phyloP scores from a whole-genome alignment of 2,888 invertebrate genomes.

The Dione vanillae region DNA sequence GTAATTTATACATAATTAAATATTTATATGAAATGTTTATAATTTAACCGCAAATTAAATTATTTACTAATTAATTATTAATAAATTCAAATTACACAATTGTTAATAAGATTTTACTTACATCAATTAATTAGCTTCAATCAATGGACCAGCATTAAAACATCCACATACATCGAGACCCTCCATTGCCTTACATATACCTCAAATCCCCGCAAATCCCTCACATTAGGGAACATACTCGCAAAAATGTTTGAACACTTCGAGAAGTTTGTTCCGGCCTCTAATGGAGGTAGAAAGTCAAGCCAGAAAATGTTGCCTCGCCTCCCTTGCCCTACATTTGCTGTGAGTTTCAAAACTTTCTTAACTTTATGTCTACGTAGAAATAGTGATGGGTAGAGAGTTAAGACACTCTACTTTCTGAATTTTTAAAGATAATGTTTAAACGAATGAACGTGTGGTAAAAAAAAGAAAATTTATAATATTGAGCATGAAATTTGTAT shows the following conservation, averaged over 20 bases:
- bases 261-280: constrained; percentile 53
- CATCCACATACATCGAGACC: background rate
- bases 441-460: no score
- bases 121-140: background rate
- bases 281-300: constrained; percentile 49
- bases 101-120: background rate
- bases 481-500: background rate
- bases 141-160: constrained; percentile 8
- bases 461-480: no score
- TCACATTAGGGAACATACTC: constrained; percentile 34
- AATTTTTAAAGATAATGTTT: no score
- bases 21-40: no score
- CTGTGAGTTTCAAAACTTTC: constrained; percentile 29
- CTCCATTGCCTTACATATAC: constrained; percentile 15
- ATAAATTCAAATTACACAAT: no score
- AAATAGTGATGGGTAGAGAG: background rate
- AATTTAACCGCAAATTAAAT: no score
- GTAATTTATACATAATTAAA: no score
- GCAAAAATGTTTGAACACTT: constrained; percentile 53
- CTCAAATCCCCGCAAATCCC: constrained; percentile 31
- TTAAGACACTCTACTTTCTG: background rate
- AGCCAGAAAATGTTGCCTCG: constrained; percentile 5
- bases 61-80: no score
- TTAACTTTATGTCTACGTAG: background rate
- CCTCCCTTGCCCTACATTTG: constrained; percentile 25